phyloP scores from a whole-genome alignment of 2,888 invertebrate genomes.

The Brachynemurus nebulosus region DNA sequence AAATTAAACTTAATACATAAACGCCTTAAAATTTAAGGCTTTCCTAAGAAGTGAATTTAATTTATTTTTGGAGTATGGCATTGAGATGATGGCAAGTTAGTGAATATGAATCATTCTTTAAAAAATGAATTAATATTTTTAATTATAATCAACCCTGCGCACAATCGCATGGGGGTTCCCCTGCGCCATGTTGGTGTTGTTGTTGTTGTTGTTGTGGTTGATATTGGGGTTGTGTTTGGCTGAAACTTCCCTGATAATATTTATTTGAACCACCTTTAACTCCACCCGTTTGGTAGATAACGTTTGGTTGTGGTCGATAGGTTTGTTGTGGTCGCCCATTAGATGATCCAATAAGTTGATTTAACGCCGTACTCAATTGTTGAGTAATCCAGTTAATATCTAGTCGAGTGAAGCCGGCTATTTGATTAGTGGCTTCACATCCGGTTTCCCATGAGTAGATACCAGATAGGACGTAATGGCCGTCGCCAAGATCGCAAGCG shows the following conservation, averaged over 20 bases:
- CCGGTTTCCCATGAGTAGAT: conserved; percentile 67
- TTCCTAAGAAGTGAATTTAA: no score
- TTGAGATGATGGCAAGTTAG: no score
- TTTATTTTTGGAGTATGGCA: no score
- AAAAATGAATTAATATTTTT: no score
- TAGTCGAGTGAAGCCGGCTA: conserved; percentile 4
- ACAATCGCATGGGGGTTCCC: background rate
- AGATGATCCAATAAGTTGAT: background rate
- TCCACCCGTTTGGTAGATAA: no score
- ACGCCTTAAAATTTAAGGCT: no score
- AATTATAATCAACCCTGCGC: no score
- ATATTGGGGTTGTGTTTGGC: background rate
- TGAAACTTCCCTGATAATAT: background rate
- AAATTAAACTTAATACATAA: no score
- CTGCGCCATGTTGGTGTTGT: background rate
- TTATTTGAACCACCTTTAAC: no score
- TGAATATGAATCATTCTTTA: no score
- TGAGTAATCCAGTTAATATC: conserved; percentile 4
- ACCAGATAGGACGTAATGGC: conserved; percentile 54
- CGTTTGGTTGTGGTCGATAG: conserved; percentile 1
- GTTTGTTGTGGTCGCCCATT: background rate
- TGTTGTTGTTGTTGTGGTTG: conserved; percentile 1
- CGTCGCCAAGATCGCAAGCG: conserved; percentile 58
- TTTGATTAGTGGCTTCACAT: conserved; percentile 26
- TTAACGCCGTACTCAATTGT: background rate